Evolutionary conservation across 2,797 vertebrate genomes (phyloP).

Genomic region (Myotis vivesi): DNA sequence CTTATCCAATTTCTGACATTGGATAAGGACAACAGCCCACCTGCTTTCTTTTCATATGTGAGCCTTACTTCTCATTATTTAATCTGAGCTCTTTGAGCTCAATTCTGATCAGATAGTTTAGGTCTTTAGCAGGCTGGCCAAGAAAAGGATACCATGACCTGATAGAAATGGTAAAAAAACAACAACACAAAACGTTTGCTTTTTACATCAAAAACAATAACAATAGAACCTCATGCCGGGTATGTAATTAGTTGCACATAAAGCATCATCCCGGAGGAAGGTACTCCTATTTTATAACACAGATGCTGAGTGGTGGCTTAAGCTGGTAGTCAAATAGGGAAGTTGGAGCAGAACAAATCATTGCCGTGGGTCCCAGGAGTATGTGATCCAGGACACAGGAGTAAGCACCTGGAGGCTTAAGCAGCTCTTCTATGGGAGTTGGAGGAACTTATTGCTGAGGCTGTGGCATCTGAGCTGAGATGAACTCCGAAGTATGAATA

Average conservation of each 20-base stretch:
- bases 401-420: neutral
- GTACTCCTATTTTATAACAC: neutral
- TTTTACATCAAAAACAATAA: neutral
- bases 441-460: neutral
- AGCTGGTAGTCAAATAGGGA: neutral
- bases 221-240: neutral
- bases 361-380: neutral
- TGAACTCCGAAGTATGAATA: neutral
- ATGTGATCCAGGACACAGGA: neutral
- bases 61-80: constrained; percentile 15
- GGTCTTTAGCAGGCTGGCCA: neutral
- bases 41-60: neutral
- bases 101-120: neutral
- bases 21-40: too few relatives aligned
- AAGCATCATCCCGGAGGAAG: neutral
- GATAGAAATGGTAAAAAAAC: neutral
- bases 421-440: neutral
- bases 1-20: neutral
- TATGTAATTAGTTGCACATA: neutral
- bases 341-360: neutral
- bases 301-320: neutral
- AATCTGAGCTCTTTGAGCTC: neutral
- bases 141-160: neutral
- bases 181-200: neutral
- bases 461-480: neutral